Conservation (phyloP, 1,140 invertebrate genomes). For the Neodiprion pinetum region DNA sequence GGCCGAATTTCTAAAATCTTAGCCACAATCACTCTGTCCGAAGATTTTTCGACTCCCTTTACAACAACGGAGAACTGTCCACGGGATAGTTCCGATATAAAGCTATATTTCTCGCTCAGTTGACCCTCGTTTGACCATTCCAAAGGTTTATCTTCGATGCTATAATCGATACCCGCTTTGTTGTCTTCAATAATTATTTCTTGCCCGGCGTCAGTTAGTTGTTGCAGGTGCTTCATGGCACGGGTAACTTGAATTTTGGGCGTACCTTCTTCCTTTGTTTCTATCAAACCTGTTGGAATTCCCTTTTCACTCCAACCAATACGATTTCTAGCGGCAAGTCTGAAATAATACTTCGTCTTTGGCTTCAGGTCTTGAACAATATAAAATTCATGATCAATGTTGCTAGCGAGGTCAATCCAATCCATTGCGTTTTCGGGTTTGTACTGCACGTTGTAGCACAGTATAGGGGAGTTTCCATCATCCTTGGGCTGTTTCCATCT, state of each 20-base stretch:
- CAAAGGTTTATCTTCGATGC: conserved; percentile 74
- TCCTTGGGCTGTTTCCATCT: conserved; percentile 87
- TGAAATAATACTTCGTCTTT: conserved; percentile 85
- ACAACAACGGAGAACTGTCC: conserved; percentile 86
- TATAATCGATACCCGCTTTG: conserved; percentile 73
- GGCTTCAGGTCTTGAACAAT: conserved; percentile 80
- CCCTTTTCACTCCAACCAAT: conserved; percentile 92
- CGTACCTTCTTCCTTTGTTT: conserved; percentile 71
- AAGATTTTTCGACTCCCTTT: conserved; percentile 80
- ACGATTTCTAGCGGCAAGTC: conserved; percentile 86
- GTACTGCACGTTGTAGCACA: conserved; percentile 86
- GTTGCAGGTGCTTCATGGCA: conserved; percentile 84
- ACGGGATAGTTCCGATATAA: conserved; percentile 81
- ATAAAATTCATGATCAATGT: conserved; percentile 94
- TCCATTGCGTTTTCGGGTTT: conserved; percentile 77
- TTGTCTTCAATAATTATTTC: conserved; percentile 70
- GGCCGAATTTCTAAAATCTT: conserved; percentile 79
- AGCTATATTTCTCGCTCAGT: conserved; percentile 77
- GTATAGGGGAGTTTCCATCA: conserved; percentile 82
- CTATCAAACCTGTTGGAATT: conserved; percentile 73
- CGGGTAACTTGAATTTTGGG: conserved; percentile 76
- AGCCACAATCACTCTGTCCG: conserved; percentile 75
- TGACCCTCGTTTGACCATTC: conserved; percentile 73
- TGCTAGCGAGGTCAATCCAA: conserved; percentile 87
- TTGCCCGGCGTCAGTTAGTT: conserved; percentile 80